Evolutionary conservation across 2,888 invertebrate species (phyloP).

Genomic region (Masnerella sp.): DNA sequence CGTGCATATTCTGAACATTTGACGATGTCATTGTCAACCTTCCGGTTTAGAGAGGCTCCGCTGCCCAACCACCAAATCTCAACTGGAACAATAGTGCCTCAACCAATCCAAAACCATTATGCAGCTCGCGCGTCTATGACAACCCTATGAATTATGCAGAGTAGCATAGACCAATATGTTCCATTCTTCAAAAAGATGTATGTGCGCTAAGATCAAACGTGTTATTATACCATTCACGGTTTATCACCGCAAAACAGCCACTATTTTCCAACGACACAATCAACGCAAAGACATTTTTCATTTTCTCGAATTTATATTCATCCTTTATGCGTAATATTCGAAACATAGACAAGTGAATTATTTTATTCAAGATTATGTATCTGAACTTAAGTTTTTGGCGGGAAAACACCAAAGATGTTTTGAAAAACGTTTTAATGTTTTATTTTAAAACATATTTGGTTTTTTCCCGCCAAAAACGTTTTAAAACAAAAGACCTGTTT

Average conservation of each 20-base stretch:
- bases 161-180: constrained; percentile 75
- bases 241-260: constrained; percentile 62
- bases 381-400: too few relatives aligned
- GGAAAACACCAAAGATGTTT: too few relatives aligned
- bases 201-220: constrained; percentile 54
- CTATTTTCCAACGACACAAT: too few relatives aligned
- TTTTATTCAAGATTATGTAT: too few relatives aligned
- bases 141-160: constrained; percentile 76
- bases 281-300: too few relatives aligned
- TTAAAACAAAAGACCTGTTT: too few relatives aligned
- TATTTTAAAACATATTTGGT: too few relatives aligned
- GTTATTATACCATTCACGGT: constrained; percentile 67
- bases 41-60: constrained; percentile 68
- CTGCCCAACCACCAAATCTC: constrained; percentile 63
- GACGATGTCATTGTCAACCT: constrained; percentile 62
- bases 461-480: too few relatives aligned
- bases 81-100: constrained; percentile 70
- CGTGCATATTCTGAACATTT: constrained; percentile 66
- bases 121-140: constrained; percentile 76
- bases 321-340: too few relatives aligned
- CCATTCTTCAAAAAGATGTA: constrained; percentile 48
- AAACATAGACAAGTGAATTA: too few relatives aligned
- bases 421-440: too few relatives aligned
- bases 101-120: constrained; percentile 73
- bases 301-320: too few relatives aligned